Evolutionary conservation across 2,888 invertebrate species (phyloP), one percentile per base, ranked within the genome.

Genomic region (Clusia tigrina): DNA sequence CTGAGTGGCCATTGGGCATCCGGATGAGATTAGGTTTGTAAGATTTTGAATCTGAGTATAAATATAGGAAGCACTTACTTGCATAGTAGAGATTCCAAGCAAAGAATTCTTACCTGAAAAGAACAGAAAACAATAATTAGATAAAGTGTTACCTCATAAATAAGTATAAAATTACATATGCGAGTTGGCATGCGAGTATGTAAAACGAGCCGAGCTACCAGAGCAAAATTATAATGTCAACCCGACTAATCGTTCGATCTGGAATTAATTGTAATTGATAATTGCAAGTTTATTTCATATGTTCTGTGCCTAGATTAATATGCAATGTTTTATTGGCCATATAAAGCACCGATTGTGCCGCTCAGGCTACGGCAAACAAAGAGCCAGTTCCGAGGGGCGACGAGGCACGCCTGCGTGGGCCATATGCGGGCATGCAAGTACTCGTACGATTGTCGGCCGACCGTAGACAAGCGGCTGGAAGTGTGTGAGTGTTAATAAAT

Each of bases 261-360:
- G 38, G 64, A 64, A 63, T 62, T 64, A 66, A 63, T 69, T 63
- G 60, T 58, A 60, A 61, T 37, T 64, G 62, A 65, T 67, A 67
- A 67, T 67, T 65, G 60, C 64, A 67, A 65, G 65, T 63, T 65
- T 63, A n/a, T n/a, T n/a, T n/a, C n/a, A n/a, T n/a, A n/a, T n/a
- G n/a, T n/a, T n/a, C n/a, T n/a, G n/a, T n/a, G n/a, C n/a, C n/a
- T n/a, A 25, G 54, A 54, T 18, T 54, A 25, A 26, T 15, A 5
- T 6, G 48, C 2, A n/a, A n/a, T 20, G 22, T 22, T 48, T 20
- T 48, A 48, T 48, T 48, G 48, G 15, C 20, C 22, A 22, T 20
- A 22, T 15, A 42, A n/a, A 42, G n/a, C n/a, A n/a, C n/a, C n/a
- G n/a, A 32, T 32, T 32, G 6, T 12, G 12, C 32, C 6, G 12